Evolutionary conservation across 1,140 invertebrate species (phyloP).

Genomic region (Thaumetopoea pityocampa): DNA sequence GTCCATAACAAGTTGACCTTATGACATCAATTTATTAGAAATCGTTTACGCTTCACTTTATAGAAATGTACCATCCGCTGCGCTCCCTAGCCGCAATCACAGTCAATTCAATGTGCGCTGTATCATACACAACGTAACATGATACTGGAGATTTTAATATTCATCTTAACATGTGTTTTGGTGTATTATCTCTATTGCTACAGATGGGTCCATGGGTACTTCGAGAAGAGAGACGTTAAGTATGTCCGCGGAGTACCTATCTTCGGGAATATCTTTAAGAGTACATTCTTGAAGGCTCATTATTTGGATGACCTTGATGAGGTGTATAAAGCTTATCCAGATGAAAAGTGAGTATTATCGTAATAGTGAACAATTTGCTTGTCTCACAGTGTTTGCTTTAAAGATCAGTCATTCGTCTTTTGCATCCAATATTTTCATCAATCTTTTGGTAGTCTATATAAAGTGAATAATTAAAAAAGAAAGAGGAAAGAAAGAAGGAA

Average conservation of each 20-base stretch:
- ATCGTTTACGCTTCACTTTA: too few relatives aligned
- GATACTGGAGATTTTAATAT: slow-evolving; percentile 43
- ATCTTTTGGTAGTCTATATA: too few relatives aligned
- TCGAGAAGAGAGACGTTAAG: slow-evolving; percentile 34
- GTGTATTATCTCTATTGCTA: slow-evolving; percentile 32
- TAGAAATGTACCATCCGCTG: background rate
- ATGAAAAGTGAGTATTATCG: slow-evolving; percentile 44
- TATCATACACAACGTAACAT: slow-evolving; percentile 23
- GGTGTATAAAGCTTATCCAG: slow-evolving; percentile 45
- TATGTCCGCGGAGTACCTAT: slow-evolving; percentile 39
- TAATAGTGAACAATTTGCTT: background rate
- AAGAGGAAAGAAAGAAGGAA: too few relatives aligned
- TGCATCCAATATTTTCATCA: background rate
- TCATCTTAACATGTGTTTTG: slow-evolving; percentile 30
- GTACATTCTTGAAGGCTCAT: slow-evolving; percentile 32
- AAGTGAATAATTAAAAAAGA: too few relatives aligned
- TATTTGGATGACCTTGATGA: slow-evolving; percentile 37
- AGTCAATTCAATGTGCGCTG: background rate
- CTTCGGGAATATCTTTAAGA: slow-evolving; percentile 42
- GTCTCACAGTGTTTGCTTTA: background rate
- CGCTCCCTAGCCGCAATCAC: background rate
- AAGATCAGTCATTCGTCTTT: background rate
- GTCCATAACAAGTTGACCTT: too few relatives aligned
- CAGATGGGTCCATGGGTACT: slow-evolving; percentile 30
- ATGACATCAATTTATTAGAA: too few relatives aligned